phyloP scores from a whole-genome alignment of 2,797 vertebrate species.

The Sphenopsis melanotis region DNA sequence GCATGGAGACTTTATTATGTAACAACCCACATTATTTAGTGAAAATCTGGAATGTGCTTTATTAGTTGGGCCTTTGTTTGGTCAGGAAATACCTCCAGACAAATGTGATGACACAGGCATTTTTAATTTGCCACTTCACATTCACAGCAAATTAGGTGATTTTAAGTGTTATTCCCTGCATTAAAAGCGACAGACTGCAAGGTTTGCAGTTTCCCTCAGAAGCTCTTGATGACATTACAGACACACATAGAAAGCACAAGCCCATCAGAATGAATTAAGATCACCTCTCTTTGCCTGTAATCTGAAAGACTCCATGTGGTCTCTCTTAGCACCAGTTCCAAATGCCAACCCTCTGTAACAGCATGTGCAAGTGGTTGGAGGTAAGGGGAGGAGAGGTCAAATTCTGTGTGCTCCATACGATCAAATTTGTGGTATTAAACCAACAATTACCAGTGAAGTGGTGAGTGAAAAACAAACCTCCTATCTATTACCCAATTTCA shows the following conservation, averaged over 20 bases:
- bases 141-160: constrained; percentile 58
- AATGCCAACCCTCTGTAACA: constrained; percentile 15
- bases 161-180: constrained; percentile 38
- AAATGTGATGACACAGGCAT: constrained; percentile 65
- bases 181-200: constrained; percentile 62
- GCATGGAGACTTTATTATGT: constrained; percentile 43
- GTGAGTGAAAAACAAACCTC: constrained; percentile 44
- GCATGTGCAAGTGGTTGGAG: constrained; percentile 25
- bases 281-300: constrained; percentile 36
- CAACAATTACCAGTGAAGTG: constrained; percentile 39
- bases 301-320: constrained; percentile 59
- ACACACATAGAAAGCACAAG: constrained; percentile 52
- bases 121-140: constrained; percentile 62
- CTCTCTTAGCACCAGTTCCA: constrained; percentile 16
- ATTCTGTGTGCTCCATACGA: not conserved
- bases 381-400: constrained; percentile 26
- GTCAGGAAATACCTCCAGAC: constrained; percentile 61
- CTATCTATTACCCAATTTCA: constrained; percentile 48
- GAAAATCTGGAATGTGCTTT: constrained; percentile 36
- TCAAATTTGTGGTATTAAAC: constrained; percentile 46
- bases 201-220: constrained; percentile 62
- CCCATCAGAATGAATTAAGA: constrained; percentile 63
- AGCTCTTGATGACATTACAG: constrained; percentile 56
- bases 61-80: constrained; percentile 47
- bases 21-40: constrained; percentile 48